Evolutionary conservation across 2,797 vertebrate genomes (phyloP).

Genomic region (Chelon auratus): DNA sequence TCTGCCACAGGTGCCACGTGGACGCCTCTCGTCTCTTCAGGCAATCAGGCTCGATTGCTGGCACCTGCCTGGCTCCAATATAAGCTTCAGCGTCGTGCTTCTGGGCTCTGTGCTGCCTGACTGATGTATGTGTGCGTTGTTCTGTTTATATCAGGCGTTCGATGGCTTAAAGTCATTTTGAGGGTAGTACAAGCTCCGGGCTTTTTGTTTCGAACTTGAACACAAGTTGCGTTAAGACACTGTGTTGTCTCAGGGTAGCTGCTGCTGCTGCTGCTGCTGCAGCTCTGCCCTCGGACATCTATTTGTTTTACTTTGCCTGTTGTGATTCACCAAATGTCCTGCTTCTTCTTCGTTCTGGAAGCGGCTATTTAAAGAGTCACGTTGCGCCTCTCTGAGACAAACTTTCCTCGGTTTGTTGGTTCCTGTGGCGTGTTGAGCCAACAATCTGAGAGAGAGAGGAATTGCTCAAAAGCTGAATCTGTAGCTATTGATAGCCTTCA

Average conservation of each 20-base stretch:
- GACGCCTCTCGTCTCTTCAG: not conserved
- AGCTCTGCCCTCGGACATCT: not conserved
- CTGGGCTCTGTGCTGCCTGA: not conserved
- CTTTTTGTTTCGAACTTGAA: not conserved
- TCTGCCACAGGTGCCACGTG: constrained; percentile 1
- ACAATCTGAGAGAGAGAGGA: not conserved
- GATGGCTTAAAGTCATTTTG: not conserved
- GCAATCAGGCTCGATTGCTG: constrained; percentile 11
- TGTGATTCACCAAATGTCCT: constrained; percentile 2
- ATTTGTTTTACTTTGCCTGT: constrained; percentile 22
- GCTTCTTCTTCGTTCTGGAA: not conserved
- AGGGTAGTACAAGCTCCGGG: too few relatives aligned
- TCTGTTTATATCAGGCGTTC: not conserved
- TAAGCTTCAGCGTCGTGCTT: not conserved
- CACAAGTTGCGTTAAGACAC: constrained; percentile 1
- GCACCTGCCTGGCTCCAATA: constrained; percentile 9
- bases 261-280: constrained; percentile 10
- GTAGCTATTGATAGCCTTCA: not conserved
- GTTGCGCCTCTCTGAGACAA: not conserved
- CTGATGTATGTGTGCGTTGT: not conserved
- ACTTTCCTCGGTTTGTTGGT: not conserved
- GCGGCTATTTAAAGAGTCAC: not conserved
- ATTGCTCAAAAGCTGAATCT: not conserved
- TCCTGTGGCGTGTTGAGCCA: not conserved
- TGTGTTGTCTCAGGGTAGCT: constrained; percentile 3